phyloP scores from a whole-genome alignment of 2,113 vertebrate species.

The Ailurus styani region DNA sequence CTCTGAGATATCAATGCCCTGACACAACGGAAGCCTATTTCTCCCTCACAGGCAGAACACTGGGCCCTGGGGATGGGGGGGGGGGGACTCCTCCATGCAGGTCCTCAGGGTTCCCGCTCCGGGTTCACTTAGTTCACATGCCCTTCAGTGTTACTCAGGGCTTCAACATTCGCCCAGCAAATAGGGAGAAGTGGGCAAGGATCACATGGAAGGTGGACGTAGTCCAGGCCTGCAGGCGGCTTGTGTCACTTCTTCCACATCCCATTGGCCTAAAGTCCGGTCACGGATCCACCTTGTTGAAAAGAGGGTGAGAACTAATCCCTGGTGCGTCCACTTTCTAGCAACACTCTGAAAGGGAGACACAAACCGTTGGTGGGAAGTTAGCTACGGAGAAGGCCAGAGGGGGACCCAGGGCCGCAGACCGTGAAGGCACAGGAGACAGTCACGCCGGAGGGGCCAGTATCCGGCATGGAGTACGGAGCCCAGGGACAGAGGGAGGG shows the following conservation, averaged over 20 bases:
- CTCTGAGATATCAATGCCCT: neutral
- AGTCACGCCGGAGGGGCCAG: fast-evolving
- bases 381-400: neutral
- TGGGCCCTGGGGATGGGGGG: too few relatives aligned
- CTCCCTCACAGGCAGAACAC: neutral
- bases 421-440: too few relatives aligned
- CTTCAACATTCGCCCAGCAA: neutral
- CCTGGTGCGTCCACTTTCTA: neutral
- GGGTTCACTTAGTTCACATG: neutral
- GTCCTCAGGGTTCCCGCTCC: neutral
- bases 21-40: neutral
- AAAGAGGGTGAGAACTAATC: too few relatives aligned
- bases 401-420: too few relatives aligned
- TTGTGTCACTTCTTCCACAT: neutral
- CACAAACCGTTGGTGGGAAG: neutral
- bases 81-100: neutral
- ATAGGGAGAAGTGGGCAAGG: neutral
- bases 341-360: neutral
- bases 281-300: neutral
- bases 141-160: neutral
- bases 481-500: neutral
- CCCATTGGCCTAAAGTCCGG: neutral
- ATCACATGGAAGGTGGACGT: neutral
- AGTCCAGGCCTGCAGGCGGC: neutral
- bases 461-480: neutral